phyloP scores from a whole-genome alignment of 2,888 invertebrate genomes.

The Marronus borbonicus region DNA sequence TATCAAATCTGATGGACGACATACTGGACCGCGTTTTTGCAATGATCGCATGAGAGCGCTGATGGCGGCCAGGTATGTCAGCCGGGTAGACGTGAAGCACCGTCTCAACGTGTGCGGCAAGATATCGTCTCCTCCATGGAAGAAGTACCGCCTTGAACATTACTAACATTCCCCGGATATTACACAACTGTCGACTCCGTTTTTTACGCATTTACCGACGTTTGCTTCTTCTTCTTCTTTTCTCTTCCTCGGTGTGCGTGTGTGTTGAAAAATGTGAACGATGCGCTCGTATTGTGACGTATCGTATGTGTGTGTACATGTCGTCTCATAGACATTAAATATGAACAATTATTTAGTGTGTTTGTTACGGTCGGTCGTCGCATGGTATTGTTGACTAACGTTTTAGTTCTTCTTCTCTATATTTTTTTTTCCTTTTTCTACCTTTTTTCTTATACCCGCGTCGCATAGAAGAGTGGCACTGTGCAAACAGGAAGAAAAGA shows the following conservation, averaged over 20 bases:
- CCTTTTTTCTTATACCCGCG: slow-evolving; percentile 22
- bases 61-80: slow-evolving; percentile 61
- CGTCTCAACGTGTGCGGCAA: slow-evolving; percentile 63
- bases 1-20: slow-evolving; percentile 60
- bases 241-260: slow-evolving; percentile 18
- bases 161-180: slow-evolving; percentile 64
- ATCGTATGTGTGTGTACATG: slow-evolving; percentile 16
- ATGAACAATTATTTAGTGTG: slow-evolving; percentile 52
- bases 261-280: slow-evolving; percentile 7
- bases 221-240: slow-evolving; percentile 43
- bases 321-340: slow-evolving; percentile 49
- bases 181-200: slow-evolving; percentile 61
- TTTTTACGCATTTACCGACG: slow-evolving; percentile 55
- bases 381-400: slow-evolving; percentile 44
- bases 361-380: slow-evolving; percentile 44
- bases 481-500: slow-evolving; percentile 43
- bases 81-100: slow-evolving; percentile 61
- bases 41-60: slow-evolving; percentile 57
- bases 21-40: slow-evolving; percentile 61
- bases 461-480: slow-evolving; percentile 26
- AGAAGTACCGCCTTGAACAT: slow-evolving; percentile 62
- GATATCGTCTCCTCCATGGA: slow-evolving; percentile 54
- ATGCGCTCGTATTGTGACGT: neutral
- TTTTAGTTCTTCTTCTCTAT: slow-evolving; percentile 43
- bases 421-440: slow-evolving; percentile 27